These are phyloP conservation scores for Hetaerina titia DNA, from an alignment of 2,888 invertebrate genomes.

Conservation along the genomic window DNA sequence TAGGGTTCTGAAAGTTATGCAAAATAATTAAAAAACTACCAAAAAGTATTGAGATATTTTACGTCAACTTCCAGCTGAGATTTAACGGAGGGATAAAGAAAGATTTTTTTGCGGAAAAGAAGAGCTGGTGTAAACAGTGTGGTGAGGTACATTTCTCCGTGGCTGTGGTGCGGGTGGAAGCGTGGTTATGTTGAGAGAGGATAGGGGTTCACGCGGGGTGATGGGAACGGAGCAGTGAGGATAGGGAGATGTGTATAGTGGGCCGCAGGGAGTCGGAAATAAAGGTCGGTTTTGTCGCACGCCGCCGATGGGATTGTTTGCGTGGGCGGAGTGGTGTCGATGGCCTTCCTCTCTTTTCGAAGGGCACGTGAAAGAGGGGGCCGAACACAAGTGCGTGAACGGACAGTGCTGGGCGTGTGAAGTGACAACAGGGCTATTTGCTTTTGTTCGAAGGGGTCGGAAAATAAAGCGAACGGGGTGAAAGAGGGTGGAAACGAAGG, in stretches of 20 bases:
- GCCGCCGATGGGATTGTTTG: background rate
- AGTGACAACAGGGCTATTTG: conserved; percentile 35
- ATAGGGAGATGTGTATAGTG: background rate
- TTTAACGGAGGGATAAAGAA: background rate
- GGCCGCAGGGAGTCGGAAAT: background rate
- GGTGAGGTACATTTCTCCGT: background rate
- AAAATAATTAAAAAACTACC: no score
- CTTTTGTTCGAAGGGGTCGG: conserved; percentile 10
- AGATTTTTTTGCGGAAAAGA: background rate
- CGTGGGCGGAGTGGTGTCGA: background rate
- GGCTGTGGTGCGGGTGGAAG: background rate
- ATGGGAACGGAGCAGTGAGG: background rate
- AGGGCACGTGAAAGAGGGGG: background rate
- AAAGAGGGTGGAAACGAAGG: background rate
- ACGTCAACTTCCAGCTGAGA: no score
- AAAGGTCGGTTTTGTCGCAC: background rate
- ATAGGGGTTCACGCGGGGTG: background rate
- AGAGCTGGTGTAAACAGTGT: background rate
- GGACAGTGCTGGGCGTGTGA: conserved; percentile 13
- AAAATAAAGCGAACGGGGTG: background rate
- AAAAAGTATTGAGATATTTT: no score
- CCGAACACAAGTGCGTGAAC: background rate
- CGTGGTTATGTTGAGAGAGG: background rate
- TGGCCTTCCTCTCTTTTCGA: background rate
- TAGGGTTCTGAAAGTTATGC: no score